Percentiles rank a stretch among this genome's conserved stretches.
Evolutionary conservation across 2,888 invertebrate genomes (phyloP).

Genomic region (Mylabris sibirica): DNA sequence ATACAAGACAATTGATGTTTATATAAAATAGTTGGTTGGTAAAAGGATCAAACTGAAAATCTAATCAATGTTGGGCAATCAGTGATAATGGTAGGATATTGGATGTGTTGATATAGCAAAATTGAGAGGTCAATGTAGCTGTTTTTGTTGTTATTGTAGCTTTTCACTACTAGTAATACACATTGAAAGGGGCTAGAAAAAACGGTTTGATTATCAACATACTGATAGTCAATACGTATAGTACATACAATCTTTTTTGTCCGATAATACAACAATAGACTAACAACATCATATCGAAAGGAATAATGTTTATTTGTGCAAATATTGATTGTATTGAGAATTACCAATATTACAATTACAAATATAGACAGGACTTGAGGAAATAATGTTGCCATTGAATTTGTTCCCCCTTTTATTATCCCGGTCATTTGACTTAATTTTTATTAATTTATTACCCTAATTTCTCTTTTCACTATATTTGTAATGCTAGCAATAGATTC

Average conservation of each 20-base stretch:
- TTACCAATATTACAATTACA: background rate
- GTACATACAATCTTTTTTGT: background rate
- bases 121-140: conserved; percentile 27
- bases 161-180: background rate
- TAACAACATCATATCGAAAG: background rate
- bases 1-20: conserved; percentile 42
- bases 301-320: too few species aligned
- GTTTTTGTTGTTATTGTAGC: conserved; percentile 4
- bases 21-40: conserved; percentile 53
- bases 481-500: background rate
- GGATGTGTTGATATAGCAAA: conserved; percentile 49
- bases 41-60: conserved; percentile 55
- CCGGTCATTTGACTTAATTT: conserved; percentile 10
- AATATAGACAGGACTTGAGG: background rate
- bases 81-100: conserved; percentile 57
- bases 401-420: background rate
- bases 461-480: background rate
- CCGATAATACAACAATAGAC: background rate
- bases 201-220: background rate
- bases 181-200: background rate
- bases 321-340: background rate
- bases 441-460: background rate
- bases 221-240: background rate
- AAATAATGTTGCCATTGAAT: background rate
- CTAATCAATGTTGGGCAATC: conserved; percentile 60